phyloP scores from a whole-genome alignment of 2,888 invertebrate genomes.

The Lomographa bimaculata region DNA sequence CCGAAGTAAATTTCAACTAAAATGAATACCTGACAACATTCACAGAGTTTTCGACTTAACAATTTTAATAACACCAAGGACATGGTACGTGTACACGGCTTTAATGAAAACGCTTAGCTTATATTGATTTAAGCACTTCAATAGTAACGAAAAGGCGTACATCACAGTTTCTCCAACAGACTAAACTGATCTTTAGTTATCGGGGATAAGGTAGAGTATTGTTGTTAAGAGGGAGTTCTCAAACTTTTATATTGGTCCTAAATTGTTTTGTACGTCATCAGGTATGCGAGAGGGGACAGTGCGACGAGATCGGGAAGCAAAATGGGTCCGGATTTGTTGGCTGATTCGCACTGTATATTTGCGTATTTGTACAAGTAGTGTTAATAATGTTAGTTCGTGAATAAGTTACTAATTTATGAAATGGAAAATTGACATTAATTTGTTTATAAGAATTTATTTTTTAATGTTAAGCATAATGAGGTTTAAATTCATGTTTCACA shows the following conservation, averaged over 20 bases:
- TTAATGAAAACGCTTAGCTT: conserved; percentile 10
- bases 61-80: conserved; percentile 15
- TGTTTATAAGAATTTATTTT: too few relatives aligned
- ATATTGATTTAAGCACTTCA: conserved; percentile 13
- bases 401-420: too few relatives aligned
- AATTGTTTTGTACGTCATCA: conserved; percentile 53
- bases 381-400: background rate
- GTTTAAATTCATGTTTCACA: too few relatives aligned
- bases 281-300: conserved; percentile 44
- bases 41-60: conserved; percentile 8
- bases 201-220: background rate
- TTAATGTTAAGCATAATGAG: too few relatives aligned
- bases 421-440: too few relatives aligned
- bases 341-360: conserved; percentile 7
- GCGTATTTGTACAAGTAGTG: background rate
- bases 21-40: conserved; percentile 3
- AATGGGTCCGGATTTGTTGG: conserved; percentile 42
- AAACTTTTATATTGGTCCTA: conserved; percentile 32
- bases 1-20: background rate
- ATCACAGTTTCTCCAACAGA: background rate
- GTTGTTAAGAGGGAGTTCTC: conserved; percentile 3
- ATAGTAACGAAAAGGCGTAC: conserved; percentile 2
- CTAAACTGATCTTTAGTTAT: background rate
- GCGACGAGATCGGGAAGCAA: conserved; percentile 34
- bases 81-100: conserved; percentile 8